Conservation (phyloP, 1,140 invertebrate genomes). For the Liolophura sinensis region DNA sequence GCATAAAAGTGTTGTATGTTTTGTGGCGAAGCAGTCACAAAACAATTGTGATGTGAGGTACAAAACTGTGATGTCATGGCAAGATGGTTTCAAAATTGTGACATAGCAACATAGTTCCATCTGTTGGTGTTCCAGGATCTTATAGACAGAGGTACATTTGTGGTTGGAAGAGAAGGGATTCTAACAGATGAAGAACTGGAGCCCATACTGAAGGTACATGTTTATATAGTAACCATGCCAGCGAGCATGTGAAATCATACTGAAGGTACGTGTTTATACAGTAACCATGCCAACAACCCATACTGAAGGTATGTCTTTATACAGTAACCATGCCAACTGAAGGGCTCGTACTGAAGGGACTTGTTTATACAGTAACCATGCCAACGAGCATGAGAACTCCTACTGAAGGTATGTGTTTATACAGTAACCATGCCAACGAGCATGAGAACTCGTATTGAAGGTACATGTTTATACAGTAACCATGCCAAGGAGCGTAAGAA, state of each 20-base stretch:
- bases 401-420: no score
- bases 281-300: neutral
- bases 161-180: conserved; percentile 38
- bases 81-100: neutral
- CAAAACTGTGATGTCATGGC: neutral
- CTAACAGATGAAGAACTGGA: conserved; percentile 39
- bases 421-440: no score
- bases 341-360: no score
- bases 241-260: neutral
- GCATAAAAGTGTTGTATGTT: no score
- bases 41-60: neutral
- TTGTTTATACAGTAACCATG: no score
- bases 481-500: no score
- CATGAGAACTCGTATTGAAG: no score
- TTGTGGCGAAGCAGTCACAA: no score
- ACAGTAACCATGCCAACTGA: no score
- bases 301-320: neutral
- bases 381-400: no score
- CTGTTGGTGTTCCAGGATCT: conserved; percentile 26
- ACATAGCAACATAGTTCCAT: neutral
- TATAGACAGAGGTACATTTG: conserved; percentile 26
- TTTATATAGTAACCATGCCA: neutral
- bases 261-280: neutral
- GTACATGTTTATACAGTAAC: no score
- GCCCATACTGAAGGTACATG: conserved; percentile 32